A percentile compares a stretch with the other conserved stretches of the same genome.
Conservation (phyloP, 2,797 vertebrate species). For the Agapornis canus region DNA sequence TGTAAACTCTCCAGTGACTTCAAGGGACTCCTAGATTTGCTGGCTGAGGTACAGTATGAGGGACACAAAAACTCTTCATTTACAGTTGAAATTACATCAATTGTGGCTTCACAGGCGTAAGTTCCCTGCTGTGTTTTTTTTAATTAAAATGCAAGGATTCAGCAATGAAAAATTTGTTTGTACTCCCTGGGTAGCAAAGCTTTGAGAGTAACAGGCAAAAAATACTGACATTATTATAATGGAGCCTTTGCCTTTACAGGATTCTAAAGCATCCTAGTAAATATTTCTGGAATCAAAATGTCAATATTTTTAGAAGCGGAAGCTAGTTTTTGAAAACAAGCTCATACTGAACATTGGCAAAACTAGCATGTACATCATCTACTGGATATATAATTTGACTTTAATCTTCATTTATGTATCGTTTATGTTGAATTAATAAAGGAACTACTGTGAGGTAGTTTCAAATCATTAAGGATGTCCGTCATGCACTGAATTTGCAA, state of each 20-base stretch:
- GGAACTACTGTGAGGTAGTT: background rate
- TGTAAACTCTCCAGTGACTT: conserved; percentile 84
- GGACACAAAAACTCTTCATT: background rate
- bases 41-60: conserved; percentile 82
- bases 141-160: background rate
- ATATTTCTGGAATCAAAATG: background rate
- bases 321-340: background rate
- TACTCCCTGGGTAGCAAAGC: background rate
- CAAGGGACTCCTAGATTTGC: conserved; percentile 78
- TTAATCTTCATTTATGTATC: background rate
- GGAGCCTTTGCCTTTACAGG: background rate
- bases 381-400: background rate
- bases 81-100: background rate
- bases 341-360: background rate
- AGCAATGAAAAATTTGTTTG: background rate
- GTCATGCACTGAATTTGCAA: background rate
- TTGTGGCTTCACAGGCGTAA: background rate
- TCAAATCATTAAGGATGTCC: background rate
- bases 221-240: background rate
- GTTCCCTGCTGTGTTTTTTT: background rate
- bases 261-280: background rate
- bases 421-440: conserved; percentile 28
- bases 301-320: background rate
- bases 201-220: background rate
- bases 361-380: background rate